phyloP scores from a whole-genome alignment of 2,888 invertebrate genomes.

The Mellilla xanthometata region DNA sequence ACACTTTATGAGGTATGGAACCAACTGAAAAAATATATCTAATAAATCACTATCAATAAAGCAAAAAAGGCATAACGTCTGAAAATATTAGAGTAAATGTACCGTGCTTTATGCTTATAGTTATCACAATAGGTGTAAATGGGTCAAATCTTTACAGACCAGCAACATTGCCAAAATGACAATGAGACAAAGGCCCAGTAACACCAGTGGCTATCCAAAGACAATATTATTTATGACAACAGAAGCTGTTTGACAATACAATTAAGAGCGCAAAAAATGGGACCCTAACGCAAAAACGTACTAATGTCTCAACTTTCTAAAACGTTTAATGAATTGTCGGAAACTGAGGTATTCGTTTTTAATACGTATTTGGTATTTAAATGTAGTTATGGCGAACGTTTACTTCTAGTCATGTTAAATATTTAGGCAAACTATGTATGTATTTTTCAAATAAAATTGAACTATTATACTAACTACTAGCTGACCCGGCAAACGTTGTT shows the following conservation, averaged over 20 bases:
- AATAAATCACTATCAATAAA: too few relatives aligned
- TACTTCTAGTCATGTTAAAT: too few relatives aligned
- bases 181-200: slow-evolving; percentile 59
- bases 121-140: slow-evolving; percentile 49
- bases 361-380: too few relatives aligned
- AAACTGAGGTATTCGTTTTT: too few relatives aligned
- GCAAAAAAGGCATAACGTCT: too few relatives aligned
- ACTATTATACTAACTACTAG: too few relatives aligned
- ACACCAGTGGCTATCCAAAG: slow-evolving; percentile 70
- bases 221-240: slow-evolving; percentile 69
- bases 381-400: too few relatives aligned
- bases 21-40: too few relatives aligned
- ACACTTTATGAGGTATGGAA: too few relatives aligned
- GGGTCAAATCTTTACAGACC: slow-evolving; percentile 54
- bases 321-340: slow-evolving; percentile 19
- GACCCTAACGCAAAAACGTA: slow-evolving; percentile 32
- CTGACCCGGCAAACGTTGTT: too few relatives aligned
- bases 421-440: too few relatives aligned
- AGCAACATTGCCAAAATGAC: slow-evolving; percentile 54
- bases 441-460: too few relatives aligned
- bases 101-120: slow-evolving; percentile 37
- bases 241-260: slow-evolving; percentile 61
- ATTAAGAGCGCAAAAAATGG: slow-evolving; percentile 49
- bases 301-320: slow-evolving; percentile 29
- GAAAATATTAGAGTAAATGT: slow-evolving; percentile 20